Base-by-base conservation (phyloP, 2,113 vertebrate species). In the Zonotrichia leucophrys region DNA sequence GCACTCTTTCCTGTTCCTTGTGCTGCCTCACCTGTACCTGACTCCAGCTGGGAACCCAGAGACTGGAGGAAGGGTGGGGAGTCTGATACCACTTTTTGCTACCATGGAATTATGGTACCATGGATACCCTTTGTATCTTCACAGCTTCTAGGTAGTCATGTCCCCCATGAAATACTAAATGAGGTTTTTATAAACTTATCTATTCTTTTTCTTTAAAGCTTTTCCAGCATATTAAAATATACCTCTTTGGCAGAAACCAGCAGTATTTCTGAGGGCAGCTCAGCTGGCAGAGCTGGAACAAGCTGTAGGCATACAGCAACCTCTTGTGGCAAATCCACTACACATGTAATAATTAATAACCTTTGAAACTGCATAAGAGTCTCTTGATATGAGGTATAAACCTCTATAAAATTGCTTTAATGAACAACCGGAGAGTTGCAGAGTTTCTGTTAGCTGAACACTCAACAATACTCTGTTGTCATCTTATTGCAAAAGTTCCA, bases 321-420 rank as follows among this genome's bases (percentile, higher is more conserved):
- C 91, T 89, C 97, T 97, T 91, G 95, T 97, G 97, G 96, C 62
- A 92, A 79, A 79, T 73, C 2, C 1, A 52, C 28, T 18, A 39
- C 15, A 63, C 3, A 20, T 16, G 6, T 2, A 42, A 12, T 25
- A 74, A 62, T 20, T 35, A 52, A 56, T 31, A 84, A 39, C 42
- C 66, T 46, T 6, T 35, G 23, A 91, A 10, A 66, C 27, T 49
- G 52, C 82, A 60, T 22, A 56, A 75, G 18, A 18, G 68, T 17
- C 27, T 55, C 74, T 27, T 69, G 19, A 18, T 76, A 18, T 0
- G 15, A 80, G 15, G 50, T 66, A 67, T 7, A 83, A 90, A 50
- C 28, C 17, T 46, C 74, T 37, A 30, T 21, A 84, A 90, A 81
- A 62, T 27, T 30, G 17, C 28, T 15, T 74, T 37, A 85, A 68